Evolutionary conservation across 2,797 vertebrate species (phyloP), one percentile per base, ranked within the genome.

Genomic region (Potorous gilbertii): DNA sequence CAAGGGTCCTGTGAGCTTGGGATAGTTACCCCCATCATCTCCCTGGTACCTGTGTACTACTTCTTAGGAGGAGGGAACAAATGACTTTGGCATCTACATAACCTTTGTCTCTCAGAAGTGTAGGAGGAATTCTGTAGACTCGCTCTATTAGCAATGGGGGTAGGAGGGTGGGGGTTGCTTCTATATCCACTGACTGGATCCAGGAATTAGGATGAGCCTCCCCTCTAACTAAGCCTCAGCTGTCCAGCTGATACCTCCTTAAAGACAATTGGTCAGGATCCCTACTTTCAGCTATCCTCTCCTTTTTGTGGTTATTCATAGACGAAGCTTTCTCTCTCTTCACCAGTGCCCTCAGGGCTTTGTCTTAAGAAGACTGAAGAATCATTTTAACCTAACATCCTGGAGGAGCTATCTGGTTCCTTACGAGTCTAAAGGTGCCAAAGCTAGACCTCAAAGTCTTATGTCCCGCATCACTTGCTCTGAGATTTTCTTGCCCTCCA

Each of bases 1-100:
- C 21, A 24, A 1, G 29, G 95, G 93, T 93, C 29, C 94, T 66
- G 91, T 96, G 95, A 96, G 91, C 96, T 54, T 24, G 40, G 96
- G 97, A 96, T 96, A 97, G 94, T 97, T 97, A 97, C 95, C 96
- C 40, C 97, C 96, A 95, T 97, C 96, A 92, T 92, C 95, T 96
- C 90, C 40, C 89, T 95, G 96, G 95, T 94, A 94, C 94, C 56
- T 29, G 96, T 57, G 29, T 90, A 66, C 66, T 90, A 94, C 55
- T 92, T 91, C 92, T 93, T 57, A 62, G 91, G 91, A 74, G 55
- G 62, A 56, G 29, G 31, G 2, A 52, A 54, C 29, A 34, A 92
- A 96, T 87, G 40, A 87, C 90, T 27, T 31, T 93, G 28, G 50
- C 59, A 91, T 94, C 56, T 92, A 3, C 59, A 5, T 50, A 93